phyloP scores from a whole-genome alignment of 2,113 vertebrate species.

The Cnemophilus loriae region DNA sequence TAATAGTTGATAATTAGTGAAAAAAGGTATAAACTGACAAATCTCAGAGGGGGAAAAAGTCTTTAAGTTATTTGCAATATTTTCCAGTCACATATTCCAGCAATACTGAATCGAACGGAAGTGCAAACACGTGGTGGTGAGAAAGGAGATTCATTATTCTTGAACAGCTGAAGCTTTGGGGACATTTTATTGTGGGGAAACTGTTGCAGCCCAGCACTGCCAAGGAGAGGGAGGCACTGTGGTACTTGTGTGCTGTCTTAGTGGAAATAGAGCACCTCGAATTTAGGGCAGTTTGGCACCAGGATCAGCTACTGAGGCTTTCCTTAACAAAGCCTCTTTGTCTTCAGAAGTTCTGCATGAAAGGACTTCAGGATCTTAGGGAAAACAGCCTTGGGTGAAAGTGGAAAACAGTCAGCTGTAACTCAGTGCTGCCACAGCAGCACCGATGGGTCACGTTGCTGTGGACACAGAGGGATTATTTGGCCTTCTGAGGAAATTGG shows the following conservation, averaged over 20 bases:
- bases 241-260: accelerated
- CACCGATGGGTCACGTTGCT: accelerated
- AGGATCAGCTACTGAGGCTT: background rate
- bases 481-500: background rate
- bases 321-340: background rate
- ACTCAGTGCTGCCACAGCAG: background rate
- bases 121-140: background rate
- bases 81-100: background rate
- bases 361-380: background rate
- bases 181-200: background rate
- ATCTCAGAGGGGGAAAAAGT: background rate
- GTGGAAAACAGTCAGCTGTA: background rate
- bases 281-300: background rate
- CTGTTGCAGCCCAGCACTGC: background rate
- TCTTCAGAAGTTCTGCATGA: background rate
- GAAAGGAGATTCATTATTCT: background rate
- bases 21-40: background rate
- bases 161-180: background rate
- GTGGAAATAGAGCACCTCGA: accelerated
- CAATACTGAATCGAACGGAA: background rate
- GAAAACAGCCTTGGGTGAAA: background rate
- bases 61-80: background rate
- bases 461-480: too few species aligned
- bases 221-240: background rate
- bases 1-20: background rate